Base-by-base conservation (phyloP, 2,113 vertebrate genomes). In the Rhinolophus sinicus region DNA sequence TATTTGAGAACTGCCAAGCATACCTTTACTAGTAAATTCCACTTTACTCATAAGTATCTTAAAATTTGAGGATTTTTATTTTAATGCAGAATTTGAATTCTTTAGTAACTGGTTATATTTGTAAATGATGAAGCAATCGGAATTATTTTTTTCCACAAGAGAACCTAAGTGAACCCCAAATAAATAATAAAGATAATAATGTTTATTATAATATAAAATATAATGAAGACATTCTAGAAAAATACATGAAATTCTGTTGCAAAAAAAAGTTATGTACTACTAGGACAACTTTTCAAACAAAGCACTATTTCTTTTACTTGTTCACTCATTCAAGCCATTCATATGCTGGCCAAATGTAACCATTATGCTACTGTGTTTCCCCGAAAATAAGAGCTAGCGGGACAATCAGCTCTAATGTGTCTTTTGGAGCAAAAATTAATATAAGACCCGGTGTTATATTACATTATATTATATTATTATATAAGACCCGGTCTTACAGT, bases 111-210 rank as follows among this genome's bases (percentile, higher is more conserved):
- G 18, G 47, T 76, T 86, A 35, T 69, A 78, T 80, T 75, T 81
- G 16, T 90, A 65, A 95, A 95, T 47, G n/a, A 86, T 77, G 33
- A 87, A 90, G 62, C 14, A 60, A 47, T 1, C 65, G 8, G 56
- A 94, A 64, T 85, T 75, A n/a, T n/a, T 47, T 85, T 81, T 82
- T 76, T 44, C n/a, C 52, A 65, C 60, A 87, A 86, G 60, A 85
- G 65, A 90, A 81, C 8, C 35, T 54, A 88, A 64, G 28, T 67
- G n/a, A 93, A 88, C 22, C 24, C 78, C 24, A 95, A 93, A 26
- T 78, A 93, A 96, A 33, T 83, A 73, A 65, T 96, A 95, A 26
- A 93, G 54, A 84, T 56, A 88, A 86, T 83, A 67, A 69, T 47
- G 30, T 89, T 95, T 69, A 73, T 2, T 50, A 50, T 50, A 50